Evolutionary conservation across 2,113 vertebrate species (phyloP).

Genomic region (Merops nubicus): DNA sequence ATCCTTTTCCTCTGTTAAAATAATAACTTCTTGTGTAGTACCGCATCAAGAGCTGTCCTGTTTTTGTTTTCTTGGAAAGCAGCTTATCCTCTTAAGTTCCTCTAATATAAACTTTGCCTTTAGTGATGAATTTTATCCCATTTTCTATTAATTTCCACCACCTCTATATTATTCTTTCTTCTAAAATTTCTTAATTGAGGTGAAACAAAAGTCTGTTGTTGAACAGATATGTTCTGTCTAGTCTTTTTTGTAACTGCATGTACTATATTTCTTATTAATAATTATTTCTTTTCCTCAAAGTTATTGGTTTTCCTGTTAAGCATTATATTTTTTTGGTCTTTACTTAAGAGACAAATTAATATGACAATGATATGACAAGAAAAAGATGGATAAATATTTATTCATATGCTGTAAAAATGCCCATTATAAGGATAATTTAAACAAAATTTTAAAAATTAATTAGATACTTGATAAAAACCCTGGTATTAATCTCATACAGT

Average conservation of each 20-base stretch:
- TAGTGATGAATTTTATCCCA: background rate
- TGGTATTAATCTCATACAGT: background rate
- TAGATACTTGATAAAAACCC: background rate
- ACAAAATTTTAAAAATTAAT: background rate
- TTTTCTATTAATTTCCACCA: background rate
- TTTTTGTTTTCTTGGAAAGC: background rate
- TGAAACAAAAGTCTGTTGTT: background rate
- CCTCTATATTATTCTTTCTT: background rate
- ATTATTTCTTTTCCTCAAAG: background rate
- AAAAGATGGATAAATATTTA: background rate
- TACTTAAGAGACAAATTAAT: background rate
- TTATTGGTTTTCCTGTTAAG: background rate
- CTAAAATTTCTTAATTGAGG: background rate
- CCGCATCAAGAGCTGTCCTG: background rate
- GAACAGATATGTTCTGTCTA: background rate
- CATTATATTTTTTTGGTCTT: background rate
- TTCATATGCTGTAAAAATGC: background rate
- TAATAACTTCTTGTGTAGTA: background rate
- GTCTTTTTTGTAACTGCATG: background rate
- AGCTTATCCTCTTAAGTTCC: background rate
- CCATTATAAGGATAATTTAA: background rate
- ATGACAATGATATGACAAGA: background rate
- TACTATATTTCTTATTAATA: background rate
- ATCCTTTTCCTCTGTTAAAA: background rate
- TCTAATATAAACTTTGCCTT: background rate